These are phyloP conservation scores for Takifugu bimaculatus DNA, from an alignment of 2,113 vertebrate genomes.

Conservation along the genomic window DNA sequence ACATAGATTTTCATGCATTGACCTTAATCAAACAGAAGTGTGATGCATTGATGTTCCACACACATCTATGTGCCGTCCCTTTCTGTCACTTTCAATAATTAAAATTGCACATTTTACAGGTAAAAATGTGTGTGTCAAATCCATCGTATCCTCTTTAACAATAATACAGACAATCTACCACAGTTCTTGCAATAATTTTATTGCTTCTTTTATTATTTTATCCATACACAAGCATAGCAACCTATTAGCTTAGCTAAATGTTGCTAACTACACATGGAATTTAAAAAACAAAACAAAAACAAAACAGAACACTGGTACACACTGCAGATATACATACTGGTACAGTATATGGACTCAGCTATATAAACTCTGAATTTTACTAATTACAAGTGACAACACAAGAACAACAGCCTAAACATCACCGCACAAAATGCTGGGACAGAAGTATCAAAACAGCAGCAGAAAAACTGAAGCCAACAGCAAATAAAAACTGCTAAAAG, in stretches of 20 bases:
- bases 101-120: too few relatives aligned
- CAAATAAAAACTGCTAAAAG: constrained; percentile 50
- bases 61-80: too few relatives aligned
- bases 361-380: constrained; percentile 45
- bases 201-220: constrained; percentile 69
- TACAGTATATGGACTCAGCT: constrained; percentile 47
- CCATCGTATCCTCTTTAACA: not conserved
- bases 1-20: too few relatives aligned
- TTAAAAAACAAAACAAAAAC: constrained; percentile 51
- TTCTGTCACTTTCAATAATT: too few relatives aligned
- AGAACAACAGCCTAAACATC: constrained; percentile 53
- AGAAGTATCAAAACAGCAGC: constrained; percentile 39
- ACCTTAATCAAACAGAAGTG: too few relatives aligned
- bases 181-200: constrained; percentile 50
- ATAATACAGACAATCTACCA: constrained; percentile 9
- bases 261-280: constrained; percentile 50
- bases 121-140: too few relatives aligned
- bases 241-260: constrained; percentile 63
- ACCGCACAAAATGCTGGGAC: constrained; percentile 46
- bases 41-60: too few relatives aligned
- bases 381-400: constrained; percentile 57
- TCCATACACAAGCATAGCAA: constrained; percentile 62
- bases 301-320: constrained; percentile 54
- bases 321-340: constrained; percentile 51
- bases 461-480: constrained; percentile 39